These are phyloP conservation scores for Pseudomyrmex cubaensis DNA, from an alignment of 1,140 invertebrate genomes.

Conservation along the genomic window DNA sequence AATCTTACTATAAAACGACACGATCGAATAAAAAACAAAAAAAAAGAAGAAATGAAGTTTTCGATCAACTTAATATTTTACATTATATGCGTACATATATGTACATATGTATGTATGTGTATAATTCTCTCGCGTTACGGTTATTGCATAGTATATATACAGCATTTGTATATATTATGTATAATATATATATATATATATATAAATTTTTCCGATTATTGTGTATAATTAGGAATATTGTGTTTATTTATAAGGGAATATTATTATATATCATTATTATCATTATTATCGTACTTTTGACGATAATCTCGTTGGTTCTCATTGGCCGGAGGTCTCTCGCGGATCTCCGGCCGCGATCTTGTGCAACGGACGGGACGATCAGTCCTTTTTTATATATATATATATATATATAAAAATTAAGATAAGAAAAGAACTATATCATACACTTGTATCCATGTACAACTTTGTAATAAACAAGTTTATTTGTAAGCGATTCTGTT, in stretches of 20 bases:
- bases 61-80: slow-evolving; percentile 18
- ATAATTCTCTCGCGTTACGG: slow-evolving; percentile 46
- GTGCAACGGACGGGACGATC: slow-evolving; percentile 46
- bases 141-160: slow-evolving; percentile 21
- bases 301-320: slow-evolving; percentile 65
- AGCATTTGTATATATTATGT: background rate
- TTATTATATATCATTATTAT: slow-evolving; percentile 68
- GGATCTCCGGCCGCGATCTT: slow-evolving; percentile 22
- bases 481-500: slow-evolving; percentile 64
- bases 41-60: slow-evolving; percentile 33
- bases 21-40: background rate
- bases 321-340: slow-evolving; percentile 20
- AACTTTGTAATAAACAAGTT: slow-evolving; percentile 74
- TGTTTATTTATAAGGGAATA: slow-evolving; percentile 71
- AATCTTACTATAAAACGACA: background rate
- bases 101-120: slow-evolving; percentile 53
- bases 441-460: slow-evolving; percentile 61
- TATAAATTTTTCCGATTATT: slow-evolving; percentile 41
- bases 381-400: slow-evolving; percentile 17
- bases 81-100: too few species aligned
- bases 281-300: slow-evolving; percentile 17
- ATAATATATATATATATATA: slow-evolving; percentile 33
- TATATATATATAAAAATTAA: background rate
- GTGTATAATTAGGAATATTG: slow-evolving; percentile 47
- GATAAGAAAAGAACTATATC: slow-evolving; percentile 40